These are phyloP conservation scores for Camelus dromedarius DNA, from an alignment of 2,113 vertebrate species.

Conservation along the genomic window DNA sequence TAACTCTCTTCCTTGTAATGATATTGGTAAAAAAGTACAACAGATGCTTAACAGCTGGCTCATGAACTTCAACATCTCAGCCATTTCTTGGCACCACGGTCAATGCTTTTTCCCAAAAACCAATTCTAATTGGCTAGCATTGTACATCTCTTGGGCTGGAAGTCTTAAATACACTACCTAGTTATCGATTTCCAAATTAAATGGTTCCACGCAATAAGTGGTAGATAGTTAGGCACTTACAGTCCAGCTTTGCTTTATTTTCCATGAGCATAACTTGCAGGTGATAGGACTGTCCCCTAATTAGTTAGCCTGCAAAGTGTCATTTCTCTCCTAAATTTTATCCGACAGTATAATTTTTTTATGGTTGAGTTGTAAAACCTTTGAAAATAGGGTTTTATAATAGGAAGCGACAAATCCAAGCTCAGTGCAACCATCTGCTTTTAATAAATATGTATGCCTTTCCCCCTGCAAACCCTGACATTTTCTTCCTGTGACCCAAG, in stretches of 20 bases:
- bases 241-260: constrained; percentile 50
- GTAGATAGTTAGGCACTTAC: background rate
- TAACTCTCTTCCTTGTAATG: constrained; percentile 38
- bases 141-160: background rate
- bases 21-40: constrained; percentile 50
- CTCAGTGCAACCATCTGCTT: constrained; percentile 29
- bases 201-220: constrained; percentile 9
- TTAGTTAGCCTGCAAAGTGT: constrained; percentile 28
- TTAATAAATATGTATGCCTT: constrained; percentile 50
- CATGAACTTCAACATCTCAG: constrained; percentile 2
- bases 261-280: constrained; percentile 21
- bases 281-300: background rate
- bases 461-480: constrained; percentile 86
- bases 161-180: background rate
- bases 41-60: background rate
- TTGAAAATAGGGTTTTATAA: constrained; percentile 52
- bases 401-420: constrained; percentile 32
- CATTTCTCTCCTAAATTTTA: constrained; percentile 67
- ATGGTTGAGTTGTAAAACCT: constrained; percentile 35
- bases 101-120: background rate
- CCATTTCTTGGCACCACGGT: background rate
- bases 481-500: constrained; percentile 89
- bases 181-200: constrained; percentile 53
- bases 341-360: constrained; percentile 12
- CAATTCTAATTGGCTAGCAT: background rate